These are phyloP conservation scores for Mastigias papua DNA, from an alignment of 30 jellyfish, hydroid and myxozoan species.

Conservation along the genomic window DNA sequence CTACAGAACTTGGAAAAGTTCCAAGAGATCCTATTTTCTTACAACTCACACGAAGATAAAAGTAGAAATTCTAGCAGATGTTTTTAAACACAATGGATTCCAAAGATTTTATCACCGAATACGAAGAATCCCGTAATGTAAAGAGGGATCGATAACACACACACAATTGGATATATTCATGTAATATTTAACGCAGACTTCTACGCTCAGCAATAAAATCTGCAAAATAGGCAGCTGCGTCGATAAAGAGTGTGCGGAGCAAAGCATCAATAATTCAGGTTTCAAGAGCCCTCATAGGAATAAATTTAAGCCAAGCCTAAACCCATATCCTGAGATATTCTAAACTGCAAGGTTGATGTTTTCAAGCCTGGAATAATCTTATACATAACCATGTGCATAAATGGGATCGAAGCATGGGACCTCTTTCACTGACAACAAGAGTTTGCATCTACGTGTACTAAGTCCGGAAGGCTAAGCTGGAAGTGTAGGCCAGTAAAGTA, in stretches of 20 bases:
- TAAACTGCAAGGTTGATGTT: background rate
- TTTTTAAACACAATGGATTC: background rate
- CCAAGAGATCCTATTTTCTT: background rate
- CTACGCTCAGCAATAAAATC: constrained; percentile 19
- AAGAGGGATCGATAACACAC: constrained; percentile 15
- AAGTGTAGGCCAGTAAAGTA: too few relatives aligned
- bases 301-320: background rate
- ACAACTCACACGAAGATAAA: constrained; percentile 13
- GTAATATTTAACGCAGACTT: constrained; percentile 23
- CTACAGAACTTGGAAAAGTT: background rate
- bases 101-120: constrained; percentile 1
- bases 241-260: background rate
- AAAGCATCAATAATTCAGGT: background rate
- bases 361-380: background rate
- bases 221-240: constrained; percentile 27
- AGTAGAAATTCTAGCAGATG: constrained; percentile 1
- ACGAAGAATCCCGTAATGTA: constrained; percentile 11
- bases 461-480: too few relatives aligned
- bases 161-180: constrained; percentile 31
- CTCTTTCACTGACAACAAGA: too few relatives aligned
- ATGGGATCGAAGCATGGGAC: too few relatives aligned
- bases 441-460: too few relatives aligned
- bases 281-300: background rate
- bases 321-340: background rate
- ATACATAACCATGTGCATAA: too few relatives aligned